Conservation (phyloP, 53 echinoderm and acorn worm species). For the Mesocentrotus franciscanus region DNA sequence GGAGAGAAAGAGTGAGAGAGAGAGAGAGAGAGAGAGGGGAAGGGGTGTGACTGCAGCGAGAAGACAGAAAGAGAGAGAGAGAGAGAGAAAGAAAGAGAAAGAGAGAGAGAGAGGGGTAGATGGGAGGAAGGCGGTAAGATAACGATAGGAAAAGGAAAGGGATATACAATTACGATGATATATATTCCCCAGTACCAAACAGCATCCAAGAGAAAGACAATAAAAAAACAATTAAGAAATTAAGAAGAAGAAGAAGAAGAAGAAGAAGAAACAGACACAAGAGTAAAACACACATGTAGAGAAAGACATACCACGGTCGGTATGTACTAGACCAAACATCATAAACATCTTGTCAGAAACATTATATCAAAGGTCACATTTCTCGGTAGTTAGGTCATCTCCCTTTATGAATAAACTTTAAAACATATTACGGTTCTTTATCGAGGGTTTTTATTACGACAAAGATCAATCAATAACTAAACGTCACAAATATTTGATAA, state of each 20-base stretch:
- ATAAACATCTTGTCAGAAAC: background rate
- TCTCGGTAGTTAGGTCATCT: background rate
- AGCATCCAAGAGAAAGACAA: background rate
- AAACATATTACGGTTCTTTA: background rate
- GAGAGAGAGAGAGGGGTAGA: background rate
- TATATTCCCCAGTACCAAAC: background rate
- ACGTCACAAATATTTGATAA: background rate
- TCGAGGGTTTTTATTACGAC: background rate
- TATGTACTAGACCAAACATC: background rate
- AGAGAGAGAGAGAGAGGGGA: background rate
- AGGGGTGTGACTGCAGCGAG: background rate
- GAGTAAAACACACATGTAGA: background rate
- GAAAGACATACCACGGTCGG: background rate
- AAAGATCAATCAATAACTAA: background rate
- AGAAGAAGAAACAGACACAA: background rate
- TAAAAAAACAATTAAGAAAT: background rate
- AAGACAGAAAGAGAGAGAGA: background rate
- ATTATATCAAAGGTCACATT: conserved; percentile 41
- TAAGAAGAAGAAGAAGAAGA: background rate
- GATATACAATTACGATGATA: background rate
- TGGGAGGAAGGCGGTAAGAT: background rate
- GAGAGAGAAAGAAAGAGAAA: no score
- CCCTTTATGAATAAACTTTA: background rate
- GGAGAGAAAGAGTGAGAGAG: background rate
- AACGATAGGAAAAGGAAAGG: background rate